Percentiles rank a stretch among this genome's conserved stretches.
phyloP scores from a whole-genome alignment of 2,113 vertebrate genomes.

The Mormoops blainvillei region DNA sequence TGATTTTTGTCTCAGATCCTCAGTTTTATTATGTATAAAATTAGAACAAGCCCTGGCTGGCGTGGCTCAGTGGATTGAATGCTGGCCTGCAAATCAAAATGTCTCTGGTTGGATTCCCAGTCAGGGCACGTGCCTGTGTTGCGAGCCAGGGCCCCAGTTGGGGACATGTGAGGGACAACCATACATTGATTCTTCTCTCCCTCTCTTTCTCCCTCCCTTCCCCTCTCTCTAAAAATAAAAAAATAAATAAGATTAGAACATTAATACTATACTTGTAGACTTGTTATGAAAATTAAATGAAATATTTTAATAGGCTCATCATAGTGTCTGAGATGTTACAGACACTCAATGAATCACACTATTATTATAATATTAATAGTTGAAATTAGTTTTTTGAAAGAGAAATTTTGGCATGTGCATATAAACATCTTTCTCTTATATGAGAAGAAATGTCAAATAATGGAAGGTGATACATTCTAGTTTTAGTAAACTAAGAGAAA shows the following conservation, averaged over 20 bases:
- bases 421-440: background rate
- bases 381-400: constrained; percentile 17
- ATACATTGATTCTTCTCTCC: no score
- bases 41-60: no score
- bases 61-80: no score
- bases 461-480: background rate
- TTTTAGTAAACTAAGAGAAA: background rate
- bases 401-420: background rate
- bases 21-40: background rate
- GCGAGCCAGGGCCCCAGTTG: no score
- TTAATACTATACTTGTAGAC: background rate
- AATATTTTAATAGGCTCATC: background rate
- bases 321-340: background rate
- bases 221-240: no score
- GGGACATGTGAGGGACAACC: no score
- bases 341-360: background rate
- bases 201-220: no score
- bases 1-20: background rate
- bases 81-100: no score
- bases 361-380: background rate
- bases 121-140: no score
- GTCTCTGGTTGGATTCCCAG: no score
- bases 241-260: no score
- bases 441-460: constrained; percentile 37
- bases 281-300: background rate